These are phyloP conservation scores for Babylonia areolata DNA, from an alignment of 1,140 invertebrate species.

Conservation along the genomic window DNA sequence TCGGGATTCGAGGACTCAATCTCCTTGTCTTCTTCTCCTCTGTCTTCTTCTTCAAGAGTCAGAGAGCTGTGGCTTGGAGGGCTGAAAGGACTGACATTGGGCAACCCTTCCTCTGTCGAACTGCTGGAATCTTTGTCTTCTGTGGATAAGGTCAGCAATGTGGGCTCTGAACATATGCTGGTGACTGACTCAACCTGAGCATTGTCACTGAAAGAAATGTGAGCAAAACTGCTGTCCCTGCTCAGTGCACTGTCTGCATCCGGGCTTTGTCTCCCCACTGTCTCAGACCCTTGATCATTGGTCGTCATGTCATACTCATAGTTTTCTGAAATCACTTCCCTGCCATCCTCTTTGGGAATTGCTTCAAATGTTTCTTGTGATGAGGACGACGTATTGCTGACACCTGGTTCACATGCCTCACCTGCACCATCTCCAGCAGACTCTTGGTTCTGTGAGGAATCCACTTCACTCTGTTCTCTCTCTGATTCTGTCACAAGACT, in stretches of 20 bases:
- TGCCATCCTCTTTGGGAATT: background rate
- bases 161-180: constrained; percentile 25
- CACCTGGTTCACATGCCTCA: background rate
- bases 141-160: constrained; percentile 36
- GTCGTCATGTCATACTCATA: constrained; percentile 16
- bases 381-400: background rate
- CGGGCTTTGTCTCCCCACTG: background rate
- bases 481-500: background rate
- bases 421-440: background rate
- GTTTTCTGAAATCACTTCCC: constrained; percentile 11
- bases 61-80: constrained; percentile 15
- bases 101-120: background rate
- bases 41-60: background rate
- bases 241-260: background rate
- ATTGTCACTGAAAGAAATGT: constrained; percentile 10
- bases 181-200: constrained; percentile 31
- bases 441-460: background rate
- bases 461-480: background rate
- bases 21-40: background rate
- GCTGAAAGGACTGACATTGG: constrained; percentile 5
- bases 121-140: constrained; percentile 25
- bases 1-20: background rate
- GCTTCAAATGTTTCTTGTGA: constrained; percentile 19
- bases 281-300: background rate
- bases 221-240: constrained; percentile 1